phyloP scores from a whole-genome alignment of 2,113 vertebrate species.

The Chaetodon trifascialis region DNA sequence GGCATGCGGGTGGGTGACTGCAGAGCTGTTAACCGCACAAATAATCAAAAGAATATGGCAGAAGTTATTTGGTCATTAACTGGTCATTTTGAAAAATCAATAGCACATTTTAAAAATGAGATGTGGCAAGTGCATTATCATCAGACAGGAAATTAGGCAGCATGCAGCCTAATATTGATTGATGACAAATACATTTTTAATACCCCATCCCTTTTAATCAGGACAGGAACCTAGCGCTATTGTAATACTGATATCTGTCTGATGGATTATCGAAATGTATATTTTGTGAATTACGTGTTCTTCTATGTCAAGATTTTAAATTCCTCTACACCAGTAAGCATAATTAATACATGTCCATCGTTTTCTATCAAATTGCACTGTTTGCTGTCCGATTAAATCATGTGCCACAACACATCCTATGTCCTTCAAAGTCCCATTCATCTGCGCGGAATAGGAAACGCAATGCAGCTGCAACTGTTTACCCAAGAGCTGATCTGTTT shows the following conservation, averaged over 20 bases:
- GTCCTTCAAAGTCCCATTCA: not conserved
- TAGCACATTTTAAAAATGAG: slow-evolving; percentile 12
- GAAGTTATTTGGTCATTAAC: slow-evolving; percentile 28
- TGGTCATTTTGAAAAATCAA: slow-evolving; percentile 16
- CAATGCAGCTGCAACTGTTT: slow-evolving; percentile 16
- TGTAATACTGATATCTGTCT: not conserved
- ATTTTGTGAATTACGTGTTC: not conserved
- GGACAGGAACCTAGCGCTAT: not conserved
- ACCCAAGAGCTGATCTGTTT: slow-evolving; percentile 33
- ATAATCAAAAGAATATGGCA: slow-evolving; percentile 43
- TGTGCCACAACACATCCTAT: not conserved
- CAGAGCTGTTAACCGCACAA: slow-evolving; percentile 31
- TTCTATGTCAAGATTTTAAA: not conserved
- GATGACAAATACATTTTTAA: not conserved
- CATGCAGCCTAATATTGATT: not conserved
- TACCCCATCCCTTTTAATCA: not conserved
- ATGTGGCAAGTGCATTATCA: slow-evolving; percentile 7
- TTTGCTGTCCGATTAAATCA: not conserved
- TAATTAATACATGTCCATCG: not conserved
- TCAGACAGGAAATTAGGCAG: not conserved
- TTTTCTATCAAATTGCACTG: not conserved
- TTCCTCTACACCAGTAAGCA: not conserved
- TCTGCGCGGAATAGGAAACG: not conserved
- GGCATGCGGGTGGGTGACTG: slow-evolving; percentile 50
- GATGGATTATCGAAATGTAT: not conserved